Evolutionary conservation across 2,113 vertebrate species (phyloP).

Genomic region (Sprattus sprattus): DNA sequence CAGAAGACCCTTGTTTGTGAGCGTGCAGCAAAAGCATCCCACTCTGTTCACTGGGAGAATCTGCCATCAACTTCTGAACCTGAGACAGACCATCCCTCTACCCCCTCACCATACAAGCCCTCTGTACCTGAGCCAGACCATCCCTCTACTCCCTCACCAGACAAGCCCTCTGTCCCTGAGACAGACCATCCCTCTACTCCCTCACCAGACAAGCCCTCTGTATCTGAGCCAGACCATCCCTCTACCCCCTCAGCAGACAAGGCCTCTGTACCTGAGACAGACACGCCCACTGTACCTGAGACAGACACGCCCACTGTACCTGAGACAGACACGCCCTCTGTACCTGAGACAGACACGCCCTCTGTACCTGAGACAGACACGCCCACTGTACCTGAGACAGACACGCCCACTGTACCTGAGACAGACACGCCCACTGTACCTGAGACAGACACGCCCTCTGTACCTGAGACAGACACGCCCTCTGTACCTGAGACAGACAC

Average conservation of each 20-base stretch:
- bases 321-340: too few relatives aligned
- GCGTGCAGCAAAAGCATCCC: too few relatives aligned
- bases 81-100: background rate
- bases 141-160: background rate
- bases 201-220: background rate
- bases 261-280: too few relatives aligned
- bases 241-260: too few relatives aligned
- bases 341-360: too few relatives aligned
- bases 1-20: background rate
- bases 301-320: too few relatives aligned
- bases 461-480: background rate
- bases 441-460: background rate
- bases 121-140: background rate
- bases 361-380: too few relatives aligned
- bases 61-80: background rate
- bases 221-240: background rate
- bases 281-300: too few relatives aligned
- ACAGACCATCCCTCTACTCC: background rate
- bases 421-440: background rate
- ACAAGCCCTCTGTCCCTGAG: background rate
- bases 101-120: background rate
- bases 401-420: too few relatives aligned
- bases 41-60: background rate
- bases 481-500: background rate
- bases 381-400: too few relatives aligned